Percentiles rank a stretch among this genome's conserved stretches.
Evolutionary conservation across 2,113 vertebrate species (phyloP).

Genomic region (Jaculus jaculus): DNA sequence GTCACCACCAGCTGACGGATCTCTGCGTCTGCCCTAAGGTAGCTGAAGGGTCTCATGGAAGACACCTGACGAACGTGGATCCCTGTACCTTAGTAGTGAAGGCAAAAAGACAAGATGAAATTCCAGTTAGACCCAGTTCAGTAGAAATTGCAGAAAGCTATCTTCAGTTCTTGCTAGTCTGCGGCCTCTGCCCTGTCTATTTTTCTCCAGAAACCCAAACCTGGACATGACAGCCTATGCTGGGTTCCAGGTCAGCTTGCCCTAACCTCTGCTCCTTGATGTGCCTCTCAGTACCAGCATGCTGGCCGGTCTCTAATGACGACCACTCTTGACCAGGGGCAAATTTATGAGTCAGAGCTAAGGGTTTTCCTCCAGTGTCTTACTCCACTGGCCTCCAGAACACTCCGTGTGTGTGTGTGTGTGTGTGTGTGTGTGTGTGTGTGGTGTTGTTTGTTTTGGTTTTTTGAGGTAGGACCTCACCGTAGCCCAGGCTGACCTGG

Average conservation of each 20-base stretch:
- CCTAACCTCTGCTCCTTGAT: background rate
- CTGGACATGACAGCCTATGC: background rate
- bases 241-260: background rate
- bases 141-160: background rate
- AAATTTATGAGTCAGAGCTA: background rate
- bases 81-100: background rate
- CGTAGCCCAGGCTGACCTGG: too few relatives aligned
- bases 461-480: too few relatives aligned
- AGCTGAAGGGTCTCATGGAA: background rate
- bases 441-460: too few relatives aligned
- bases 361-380: background rate
- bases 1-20: background rate
- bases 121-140: background rate
- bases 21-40: background rate
- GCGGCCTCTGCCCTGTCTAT: background rate
- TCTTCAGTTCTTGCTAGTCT: background rate
- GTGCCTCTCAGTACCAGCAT: background rate
- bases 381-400: background rate
- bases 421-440: too few relatives aligned
- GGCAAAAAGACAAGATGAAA: background rate
- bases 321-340: background rate
- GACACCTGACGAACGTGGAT: accelerated
- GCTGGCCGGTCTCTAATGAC: background rate
- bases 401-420: background rate
- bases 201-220: background rate